These are phyloP conservation scores for Drosophila watanabei DNA, from an alignment of 1,140 invertebrate species.

Conservation along the genomic window DNA sequence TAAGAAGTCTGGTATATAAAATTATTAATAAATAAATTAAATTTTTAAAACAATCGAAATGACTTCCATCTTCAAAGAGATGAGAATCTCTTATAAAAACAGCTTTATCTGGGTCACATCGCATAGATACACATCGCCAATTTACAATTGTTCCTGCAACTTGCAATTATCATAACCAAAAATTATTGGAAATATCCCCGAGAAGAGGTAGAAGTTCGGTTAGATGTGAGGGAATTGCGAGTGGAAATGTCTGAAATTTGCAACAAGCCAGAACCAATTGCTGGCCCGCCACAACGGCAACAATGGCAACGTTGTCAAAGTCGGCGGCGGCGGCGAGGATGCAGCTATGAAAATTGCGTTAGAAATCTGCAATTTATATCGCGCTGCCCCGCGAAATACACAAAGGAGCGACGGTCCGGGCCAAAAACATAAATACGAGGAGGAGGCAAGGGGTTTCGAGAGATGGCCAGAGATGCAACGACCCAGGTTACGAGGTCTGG, in stretches of 20 bases:
- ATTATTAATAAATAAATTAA: no score
- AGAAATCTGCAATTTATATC: slow-evolving; percentile 84
- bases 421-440: slow-evolving; percentile 47
- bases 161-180: slow-evolving; percentile 79
- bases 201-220: slow-evolving; percentile 11
- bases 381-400: slow-evolving; percentile 57
- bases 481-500: slow-evolving; percentile 11
- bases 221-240: slow-evolving; percentile 54
- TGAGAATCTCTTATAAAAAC: neutral
- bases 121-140: slow-evolving; percentile 14
- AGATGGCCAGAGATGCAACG: slow-evolving; percentile 14
- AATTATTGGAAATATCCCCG: slow-evolving; percentile 61
- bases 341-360: slow-evolving; percentile 82
- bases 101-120: slow-evolving; percentile 57
- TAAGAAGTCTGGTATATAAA: no score
- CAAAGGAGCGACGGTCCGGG: slow-evolving; percentile 34
- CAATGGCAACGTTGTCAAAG: slow-evolving; percentile 73
- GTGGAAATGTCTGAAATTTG: slow-evolving; percentile 78
- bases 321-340: slow-evolving; percentile 55
- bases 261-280: slow-evolving; percentile 78
- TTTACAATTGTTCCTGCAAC: slow-evolving; percentile 52
- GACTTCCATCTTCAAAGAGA: no score
- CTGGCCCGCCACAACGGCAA: slow-evolving; percentile 33
- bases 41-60: no score
- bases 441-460: slow-evolving; percentile 1